Conservation (phyloP, 2,888 invertebrate genomes). For the Agrochola lychnidis region DNA sequence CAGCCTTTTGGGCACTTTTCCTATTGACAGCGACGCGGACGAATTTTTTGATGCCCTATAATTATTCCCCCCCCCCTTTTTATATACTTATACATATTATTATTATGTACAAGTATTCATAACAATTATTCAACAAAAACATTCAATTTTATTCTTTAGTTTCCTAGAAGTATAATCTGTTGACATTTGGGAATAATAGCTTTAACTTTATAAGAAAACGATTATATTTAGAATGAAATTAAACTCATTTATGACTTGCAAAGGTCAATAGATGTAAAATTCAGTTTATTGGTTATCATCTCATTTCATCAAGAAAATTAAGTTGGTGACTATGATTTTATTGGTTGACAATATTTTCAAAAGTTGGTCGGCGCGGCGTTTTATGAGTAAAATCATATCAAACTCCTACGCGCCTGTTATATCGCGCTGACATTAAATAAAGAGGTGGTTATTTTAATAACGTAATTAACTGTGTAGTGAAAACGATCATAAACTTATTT, state of each 20-base stretch:
- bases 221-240: constrained; percentile 8
- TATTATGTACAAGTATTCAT: too few species aligned
- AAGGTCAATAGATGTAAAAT: constrained; percentile 37
- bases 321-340: constrained; percentile 48
- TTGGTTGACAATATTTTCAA: constrained; percentile 36
- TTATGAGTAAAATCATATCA: constrained; percentile 36
- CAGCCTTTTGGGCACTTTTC: too few species aligned
- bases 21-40: too few species aligned
- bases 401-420: constrained; percentile 41
- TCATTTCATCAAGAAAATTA: constrained; percentile 53
- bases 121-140: too few species aligned
- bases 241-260: constrained; percentile 9
- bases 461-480: constrained; percentile 18
- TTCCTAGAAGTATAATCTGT: not conserved
- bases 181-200: not conserved
- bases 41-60: too few species aligned
- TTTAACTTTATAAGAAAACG: constrained; percentile 5
- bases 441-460: constrained; percentile 31
- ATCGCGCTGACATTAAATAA: constrained; percentile 15
- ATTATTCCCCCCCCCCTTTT: too few species aligned
- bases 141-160: not conserved
- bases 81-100: too few species aligned
- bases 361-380: constrained; percentile 14
- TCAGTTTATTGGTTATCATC: constrained; percentile 28
- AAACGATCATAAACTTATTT: not conserved